Evolutionary conservation across 2,888 invertebrate species (phyloP).

Genomic region (Acanthoscelides obtectus): DNA sequence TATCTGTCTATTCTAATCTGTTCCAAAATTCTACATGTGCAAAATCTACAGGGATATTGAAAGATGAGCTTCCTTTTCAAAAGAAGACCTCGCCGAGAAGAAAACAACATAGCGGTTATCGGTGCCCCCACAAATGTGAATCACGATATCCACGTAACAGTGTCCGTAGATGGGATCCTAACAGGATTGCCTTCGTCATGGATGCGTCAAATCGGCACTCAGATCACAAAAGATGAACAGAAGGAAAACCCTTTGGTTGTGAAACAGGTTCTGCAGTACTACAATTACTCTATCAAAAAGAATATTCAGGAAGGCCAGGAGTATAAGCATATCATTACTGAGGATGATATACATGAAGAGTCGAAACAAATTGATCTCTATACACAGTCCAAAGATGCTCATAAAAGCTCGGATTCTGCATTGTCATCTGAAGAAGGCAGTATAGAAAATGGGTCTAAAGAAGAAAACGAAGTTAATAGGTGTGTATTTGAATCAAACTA

Average conservation of each 20-base stretch:
- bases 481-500: not conserved
- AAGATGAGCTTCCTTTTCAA: conserved; percentile 6
- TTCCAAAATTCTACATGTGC: not conserved
- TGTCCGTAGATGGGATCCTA: conserved; percentile 77
- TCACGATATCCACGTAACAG: conserved; percentile 82
- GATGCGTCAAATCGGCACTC: conserved; percentile 72
- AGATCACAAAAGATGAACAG: conserved; percentile 83
- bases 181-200: conserved; percentile 84
- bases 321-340: conserved; percentile 78
- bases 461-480: not conserved
- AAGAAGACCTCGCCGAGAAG: conserved; percentile 25
- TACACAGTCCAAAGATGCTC: conserved; percentile 66
- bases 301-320: conserved; percentile 64
- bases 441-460: not conserved
- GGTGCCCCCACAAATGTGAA: conserved; percentile 75
- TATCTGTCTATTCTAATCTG: not conserved
- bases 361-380: conserved; percentile 77
- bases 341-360: conserved; percentile 75
- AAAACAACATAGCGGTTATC: conserved; percentile 45
- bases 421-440: conserved; percentile 14
- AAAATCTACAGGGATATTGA: not conserved
- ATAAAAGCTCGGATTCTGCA: conserved; percentile 56
- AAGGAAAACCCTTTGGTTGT: conserved; percentile 87
- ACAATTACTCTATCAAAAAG: conserved; percentile 82
- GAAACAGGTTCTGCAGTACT: conserved; percentile 84